phyloP scores from a whole-genome alignment of 2,888 invertebrate genomes.

The Hemicrepidius hirtus region DNA sequence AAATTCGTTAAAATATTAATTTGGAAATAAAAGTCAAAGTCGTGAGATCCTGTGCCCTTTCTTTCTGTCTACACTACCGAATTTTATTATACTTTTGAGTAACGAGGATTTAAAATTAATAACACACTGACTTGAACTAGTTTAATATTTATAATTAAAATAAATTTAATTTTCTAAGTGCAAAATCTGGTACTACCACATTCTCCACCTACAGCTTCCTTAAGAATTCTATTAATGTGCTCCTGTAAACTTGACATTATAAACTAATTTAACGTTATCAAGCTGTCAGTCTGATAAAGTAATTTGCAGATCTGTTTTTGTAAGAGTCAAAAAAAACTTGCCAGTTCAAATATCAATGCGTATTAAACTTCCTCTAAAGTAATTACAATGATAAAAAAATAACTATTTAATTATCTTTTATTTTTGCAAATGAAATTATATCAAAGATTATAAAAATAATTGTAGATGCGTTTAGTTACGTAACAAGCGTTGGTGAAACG shows the following conservation, averaged over 20 bases:
- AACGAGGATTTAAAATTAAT: no score
- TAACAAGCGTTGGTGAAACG: slow-evolving; percentile 27
- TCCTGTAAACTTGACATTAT: slow-evolving; percentile 20
- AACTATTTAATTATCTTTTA: no score
- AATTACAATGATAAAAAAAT: no score
- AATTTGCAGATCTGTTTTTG: neutral
- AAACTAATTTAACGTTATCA: neutral
- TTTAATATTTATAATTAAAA: no score
- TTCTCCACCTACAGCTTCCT: neutral
- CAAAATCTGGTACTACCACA: neutral
- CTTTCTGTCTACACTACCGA: no score
- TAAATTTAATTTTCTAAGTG: neutral
- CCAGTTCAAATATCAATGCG: neutral
- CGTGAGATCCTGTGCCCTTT: no score
- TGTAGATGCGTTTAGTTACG: slow-evolving; percentile 12
- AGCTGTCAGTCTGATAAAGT: slow-evolving; percentile 8
- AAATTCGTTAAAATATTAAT: no score
- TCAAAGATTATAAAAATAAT: neutral
- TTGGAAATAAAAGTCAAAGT: no score
- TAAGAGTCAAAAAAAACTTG: neutral
- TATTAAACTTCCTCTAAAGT: no score
- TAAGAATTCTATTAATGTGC: slow-evolving; percentile 3
- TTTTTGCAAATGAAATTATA: no score
- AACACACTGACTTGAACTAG: no score
- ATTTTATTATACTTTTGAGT: no score